Evolutionary conservation across 35 echinoderm and acorn worm genomes (phyloP).

Genomic region (Chiridota heheva): DNA sequence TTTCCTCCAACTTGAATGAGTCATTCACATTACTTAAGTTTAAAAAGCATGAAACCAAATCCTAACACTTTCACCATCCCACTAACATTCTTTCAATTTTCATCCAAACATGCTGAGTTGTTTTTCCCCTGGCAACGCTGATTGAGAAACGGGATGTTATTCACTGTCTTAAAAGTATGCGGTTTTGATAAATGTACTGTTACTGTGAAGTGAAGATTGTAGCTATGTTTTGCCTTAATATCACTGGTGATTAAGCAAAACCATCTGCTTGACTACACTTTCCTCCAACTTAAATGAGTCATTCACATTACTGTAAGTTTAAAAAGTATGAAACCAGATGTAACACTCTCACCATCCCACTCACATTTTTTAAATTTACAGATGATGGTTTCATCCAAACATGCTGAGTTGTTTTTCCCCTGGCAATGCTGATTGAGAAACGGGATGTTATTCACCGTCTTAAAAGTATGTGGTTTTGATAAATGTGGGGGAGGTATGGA

Average conservation of each 20-base stretch:
- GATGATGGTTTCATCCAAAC: not conserved
- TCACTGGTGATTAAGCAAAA: too few relatives aligned
- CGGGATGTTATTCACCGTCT: not conserved
- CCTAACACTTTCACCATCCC: not conserved
- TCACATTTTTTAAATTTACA: not conserved
- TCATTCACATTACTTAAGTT: not conserved
- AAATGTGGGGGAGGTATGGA: too few relatives aligned
- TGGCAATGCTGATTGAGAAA: too few relatives aligned
- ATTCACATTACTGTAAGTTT: not conserved
- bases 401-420: not conserved
- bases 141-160: not conserved
- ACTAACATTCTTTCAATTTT: not conserved
- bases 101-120: not conserved
- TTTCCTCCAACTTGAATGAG: constrained; percentile 34
- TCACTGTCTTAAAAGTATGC: not conserved
- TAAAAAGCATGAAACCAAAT: not conserved
- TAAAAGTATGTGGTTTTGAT: not conserved
- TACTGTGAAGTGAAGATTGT: too few relatives aligned
- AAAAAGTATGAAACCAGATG: not conserved
- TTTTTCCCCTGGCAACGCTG: not conserved
- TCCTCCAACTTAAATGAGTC: constrained; percentile 27
- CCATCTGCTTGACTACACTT: constrained; percentile 33
- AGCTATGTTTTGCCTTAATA: too few relatives aligned
- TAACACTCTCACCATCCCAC: not conserved
- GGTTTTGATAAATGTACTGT: too few relatives aligned